phyloP scores from a whole-genome alignment of 2,113 vertebrate genomes.

The Tichodroma muraria region DNA sequence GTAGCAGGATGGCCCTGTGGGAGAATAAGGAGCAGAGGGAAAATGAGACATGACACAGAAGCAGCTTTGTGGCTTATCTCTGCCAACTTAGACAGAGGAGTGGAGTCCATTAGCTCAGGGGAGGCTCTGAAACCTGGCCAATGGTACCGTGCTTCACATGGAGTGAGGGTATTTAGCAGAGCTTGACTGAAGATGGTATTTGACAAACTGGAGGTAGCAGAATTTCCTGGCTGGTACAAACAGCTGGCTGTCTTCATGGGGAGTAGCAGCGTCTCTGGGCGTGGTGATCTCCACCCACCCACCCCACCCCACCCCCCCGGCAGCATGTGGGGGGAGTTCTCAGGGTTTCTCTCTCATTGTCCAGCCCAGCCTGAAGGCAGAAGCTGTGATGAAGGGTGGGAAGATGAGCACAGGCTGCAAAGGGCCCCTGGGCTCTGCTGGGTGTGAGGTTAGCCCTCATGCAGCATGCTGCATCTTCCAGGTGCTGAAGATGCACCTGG shows the following conservation, averaged over 20 bases:
- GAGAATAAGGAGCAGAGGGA: not conserved
- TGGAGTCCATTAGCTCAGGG: not conserved
- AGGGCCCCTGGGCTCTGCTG: not conserved
- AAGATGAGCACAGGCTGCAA: not conserved
- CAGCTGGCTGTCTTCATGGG: not conserved
- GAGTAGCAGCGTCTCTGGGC: not conserved
- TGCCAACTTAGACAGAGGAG: not conserved
- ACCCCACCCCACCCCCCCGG: too few species aligned
- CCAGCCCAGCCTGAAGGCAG: not conserved
- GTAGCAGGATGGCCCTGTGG: not conserved
- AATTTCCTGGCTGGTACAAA: not conserved
- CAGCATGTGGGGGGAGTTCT: not conserved
- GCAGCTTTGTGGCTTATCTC: not conserved
- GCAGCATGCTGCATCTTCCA: not conserved
- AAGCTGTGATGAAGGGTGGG: not conserved
- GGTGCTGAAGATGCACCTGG: not conserved
- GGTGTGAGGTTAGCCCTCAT: not conserved
- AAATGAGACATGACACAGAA: not conserved
- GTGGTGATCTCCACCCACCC: accelerated
- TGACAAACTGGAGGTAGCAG: not conserved
- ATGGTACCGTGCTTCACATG: accelerated
- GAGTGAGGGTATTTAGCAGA: not conserved
- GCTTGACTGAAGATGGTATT: not conserved
- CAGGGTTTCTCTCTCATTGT: not conserved
- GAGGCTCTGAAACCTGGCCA: not conserved